Percentiles rank a stretch among this genome's conserved stretches.
Conservation (phyloP, 1,140 invertebrate species). For the Zophobas morio region DNA sequence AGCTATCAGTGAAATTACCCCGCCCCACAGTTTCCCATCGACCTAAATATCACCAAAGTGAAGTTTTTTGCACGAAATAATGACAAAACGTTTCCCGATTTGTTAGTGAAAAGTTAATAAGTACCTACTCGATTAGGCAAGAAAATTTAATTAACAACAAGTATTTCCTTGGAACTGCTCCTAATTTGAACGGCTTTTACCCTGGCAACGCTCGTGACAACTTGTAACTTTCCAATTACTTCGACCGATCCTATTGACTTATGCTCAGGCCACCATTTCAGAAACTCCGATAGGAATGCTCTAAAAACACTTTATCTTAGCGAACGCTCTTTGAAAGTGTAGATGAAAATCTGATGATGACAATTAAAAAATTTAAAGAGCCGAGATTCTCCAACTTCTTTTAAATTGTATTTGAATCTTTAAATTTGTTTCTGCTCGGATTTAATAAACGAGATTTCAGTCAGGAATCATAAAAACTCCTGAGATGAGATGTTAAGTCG, state of each 20-base stretch:
- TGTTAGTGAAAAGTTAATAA: constrained; percentile 9
- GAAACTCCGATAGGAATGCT: constrained; percentile 14
- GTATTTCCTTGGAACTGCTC: constrained; percentile 9
- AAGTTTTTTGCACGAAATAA: not conserved
- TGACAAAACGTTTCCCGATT: constrained; percentile 10
- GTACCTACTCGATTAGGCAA: constrained; percentile 1
- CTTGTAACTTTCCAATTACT: constrained; percentile 33
- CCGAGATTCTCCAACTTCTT: not conserved
- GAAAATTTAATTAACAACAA: constrained; percentile 36
- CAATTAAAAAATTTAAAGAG: constrained; percentile 6
- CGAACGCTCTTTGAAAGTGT: constrained; percentile 11
- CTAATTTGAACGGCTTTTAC: constrained; percentile 28
- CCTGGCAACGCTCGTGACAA: constrained; percentile 16
- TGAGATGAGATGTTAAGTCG: constrained; percentile 28
- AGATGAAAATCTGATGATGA: not conserved
- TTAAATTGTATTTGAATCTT: constrained; percentile 14
- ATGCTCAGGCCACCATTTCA: constrained; percentile 8
- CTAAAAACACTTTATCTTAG: constrained; percentile 7
- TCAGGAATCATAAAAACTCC: constrained; percentile 20
- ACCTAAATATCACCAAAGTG: constrained; percentile 16
- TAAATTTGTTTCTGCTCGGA: constrained; percentile 18
- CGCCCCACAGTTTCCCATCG: constrained; percentile 5
- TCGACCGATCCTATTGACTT: constrained; percentile 27
- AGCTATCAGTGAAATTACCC: constrained; percentile 30
- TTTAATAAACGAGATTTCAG: constrained; percentile 21